These are phyloP conservation scores for Oenanthe melanoleuca DNA, from an alignment of 2,113 vertebrate species.

Conservation along the genomic window DNA sequence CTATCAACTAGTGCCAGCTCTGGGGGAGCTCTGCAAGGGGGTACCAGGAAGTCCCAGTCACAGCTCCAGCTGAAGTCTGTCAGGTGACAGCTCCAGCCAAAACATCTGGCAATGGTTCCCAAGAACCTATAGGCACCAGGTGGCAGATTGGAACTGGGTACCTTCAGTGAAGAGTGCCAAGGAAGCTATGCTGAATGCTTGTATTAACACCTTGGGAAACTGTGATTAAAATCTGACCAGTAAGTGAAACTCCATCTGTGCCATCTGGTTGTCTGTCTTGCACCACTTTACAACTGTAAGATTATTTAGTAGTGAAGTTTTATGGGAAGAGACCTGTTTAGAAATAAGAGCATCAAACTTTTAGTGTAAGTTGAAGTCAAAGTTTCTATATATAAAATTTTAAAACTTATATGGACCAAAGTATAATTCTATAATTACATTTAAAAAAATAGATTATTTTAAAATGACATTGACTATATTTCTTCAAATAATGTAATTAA, in stretches of 20 bases:
- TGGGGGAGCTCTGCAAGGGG: not conserved
- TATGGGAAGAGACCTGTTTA: not conserved
- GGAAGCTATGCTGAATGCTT: not conserved
- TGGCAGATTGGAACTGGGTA: not conserved
- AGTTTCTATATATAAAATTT: not conserved
- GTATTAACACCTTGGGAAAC: not conserved
- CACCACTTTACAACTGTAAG: not conserved
- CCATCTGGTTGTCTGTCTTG: conserved; percentile 19
- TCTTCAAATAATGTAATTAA: not conserved
- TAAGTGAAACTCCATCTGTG: conserved; percentile 22
- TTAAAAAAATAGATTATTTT: not conserved
- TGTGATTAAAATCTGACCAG: conserved; percentile 15
- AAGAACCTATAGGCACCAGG: conserved; percentile 57
- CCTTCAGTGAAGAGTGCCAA: not conserved
- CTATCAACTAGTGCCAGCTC: not conserved
- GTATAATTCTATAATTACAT: not conserved
- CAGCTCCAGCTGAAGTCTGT: not conserved
- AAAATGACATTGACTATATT: not conserved
- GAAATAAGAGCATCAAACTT: not conserved
- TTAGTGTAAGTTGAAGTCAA: not conserved
- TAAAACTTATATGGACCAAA: not conserved
- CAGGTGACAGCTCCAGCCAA: not conserved
- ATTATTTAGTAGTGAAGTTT: not conserved
- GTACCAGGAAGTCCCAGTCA: not conserved
- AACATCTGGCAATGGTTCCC: not conserved